Evolutionary conservation across 2,113 vertebrate species (phyloP).

Genomic region (Tetrax tetrax): DNA sequence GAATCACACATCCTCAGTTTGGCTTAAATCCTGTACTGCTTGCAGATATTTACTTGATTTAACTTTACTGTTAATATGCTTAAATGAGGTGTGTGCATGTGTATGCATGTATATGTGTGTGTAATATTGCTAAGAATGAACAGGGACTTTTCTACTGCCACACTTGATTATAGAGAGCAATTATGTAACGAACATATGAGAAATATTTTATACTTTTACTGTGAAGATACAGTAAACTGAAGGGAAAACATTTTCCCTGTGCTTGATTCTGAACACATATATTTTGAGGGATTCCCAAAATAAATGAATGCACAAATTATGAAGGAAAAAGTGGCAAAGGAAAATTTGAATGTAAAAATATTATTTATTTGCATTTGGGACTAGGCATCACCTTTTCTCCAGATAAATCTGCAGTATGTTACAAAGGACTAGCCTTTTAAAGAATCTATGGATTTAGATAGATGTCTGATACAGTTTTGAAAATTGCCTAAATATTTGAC

Average conservation of each 20-base stretch:
- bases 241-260: not conserved
- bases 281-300: not conserved
- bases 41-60: conserved; percentile 11
- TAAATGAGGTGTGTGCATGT: not conserved
- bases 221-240: not conserved
- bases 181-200: not conserved
- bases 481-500: not conserved
- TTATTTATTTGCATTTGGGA: not conserved
- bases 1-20: not conserved
- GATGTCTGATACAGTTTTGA: not conserved
- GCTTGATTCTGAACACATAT: not conserved
- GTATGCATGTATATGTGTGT: not conserved
- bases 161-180: not conserved
- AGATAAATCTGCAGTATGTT: not conserved
- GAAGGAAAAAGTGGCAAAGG: not conserved
- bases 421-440: not conserved
- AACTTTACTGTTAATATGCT: not conserved
- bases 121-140: conserved; percentile 12
- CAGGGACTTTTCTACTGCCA: not conserved
- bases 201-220: not conserved
- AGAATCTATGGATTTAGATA: not conserved
- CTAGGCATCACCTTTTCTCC: not conserved
- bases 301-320: not conserved
- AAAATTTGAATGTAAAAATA: not conserved
- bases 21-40: not conserved